Evolutionary conservation across 53 echinoderm and acorn worm genomes (phyloP), one percentile per base, ranked within the genome.

Genomic region (Temnopleurus reevesii): DNA sequence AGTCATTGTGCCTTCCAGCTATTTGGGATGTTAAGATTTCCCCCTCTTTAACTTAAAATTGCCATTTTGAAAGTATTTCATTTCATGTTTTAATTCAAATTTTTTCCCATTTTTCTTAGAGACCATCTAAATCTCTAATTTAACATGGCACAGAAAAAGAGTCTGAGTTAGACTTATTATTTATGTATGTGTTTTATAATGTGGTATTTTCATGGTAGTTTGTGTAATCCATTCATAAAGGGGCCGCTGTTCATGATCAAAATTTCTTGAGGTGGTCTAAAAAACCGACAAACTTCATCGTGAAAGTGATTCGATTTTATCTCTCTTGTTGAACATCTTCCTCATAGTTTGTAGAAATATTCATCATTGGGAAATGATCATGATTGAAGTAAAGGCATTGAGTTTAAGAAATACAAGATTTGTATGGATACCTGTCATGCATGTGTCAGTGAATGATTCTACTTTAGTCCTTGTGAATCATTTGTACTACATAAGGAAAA

Each of bases 81-180:
- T 71, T 71, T 36, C 41, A 71, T 71, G 71, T 71, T 43, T 71
- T 41, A 71, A 71, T 71, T 71, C 41, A 41, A 71, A 71, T 71
- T 71, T 41, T 8, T 41, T 41, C 41, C 41, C 38, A 18, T 71
- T 36, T 6, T 0, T 13, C 63, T 63, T 63, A 5, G 71, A 23
- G 41, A 38, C 41, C 41, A 5, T 8, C 8, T 71, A 71, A 71
- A 41, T 71, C 43, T 41, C 19, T 41, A 71, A 71, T 71, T 36
- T 71, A 36, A 71, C 41, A 21, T 71, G 71, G 71, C n/a, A 41
- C 27, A n/a, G 38, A 12, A 21, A n/a, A 36, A 41, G 71, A 41
- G 41, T 6, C 43, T 13, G 30, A 31, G 41, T 38, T 71, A 41
- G 71, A 36, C 41, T 71, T 21, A 71, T 71, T 71, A 63, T 31